phyloP scores from a whole-genome alignment of 1,140 invertebrate genomes.

The Mercenaria mercenaria region DNA sequence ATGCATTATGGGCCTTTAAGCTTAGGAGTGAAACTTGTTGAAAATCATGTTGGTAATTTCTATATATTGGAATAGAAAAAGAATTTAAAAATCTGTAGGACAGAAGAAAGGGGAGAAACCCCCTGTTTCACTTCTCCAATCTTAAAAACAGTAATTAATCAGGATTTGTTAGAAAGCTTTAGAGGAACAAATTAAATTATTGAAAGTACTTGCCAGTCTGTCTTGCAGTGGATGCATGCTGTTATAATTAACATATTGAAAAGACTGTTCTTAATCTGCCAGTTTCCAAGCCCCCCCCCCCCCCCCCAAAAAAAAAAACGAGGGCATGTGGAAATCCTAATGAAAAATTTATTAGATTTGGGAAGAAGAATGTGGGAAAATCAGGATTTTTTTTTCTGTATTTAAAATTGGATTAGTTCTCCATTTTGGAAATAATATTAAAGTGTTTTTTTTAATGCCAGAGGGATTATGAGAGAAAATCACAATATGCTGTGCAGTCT shows the following conservation, averaged over 20 bases:
- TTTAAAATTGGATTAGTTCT: not conserved
- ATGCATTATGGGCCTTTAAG: too few species aligned
- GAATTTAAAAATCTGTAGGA: too few species aligned
- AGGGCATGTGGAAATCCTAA: not conserved
- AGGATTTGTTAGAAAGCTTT: not conserved
- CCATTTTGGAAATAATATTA: too few species aligned
- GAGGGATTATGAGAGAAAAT: too few species aligned
- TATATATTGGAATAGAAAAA: too few species aligned
- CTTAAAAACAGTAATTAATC: constrained; percentile 1
- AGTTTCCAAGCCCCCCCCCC: not conserved
- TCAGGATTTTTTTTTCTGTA: not conserved
- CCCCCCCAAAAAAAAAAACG: not conserved
- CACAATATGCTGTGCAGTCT: too few species aligned
- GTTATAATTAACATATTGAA: not conserved
- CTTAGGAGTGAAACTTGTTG: too few species aligned
- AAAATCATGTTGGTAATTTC: too few species aligned
- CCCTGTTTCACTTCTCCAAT: too few species aligned
- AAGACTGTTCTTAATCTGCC: not conserved
- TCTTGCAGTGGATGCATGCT: not conserved
- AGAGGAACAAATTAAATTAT: not conserved
- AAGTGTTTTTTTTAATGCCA: too few species aligned
- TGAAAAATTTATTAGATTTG: constrained; percentile 2
- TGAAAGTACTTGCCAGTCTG: not conserved
- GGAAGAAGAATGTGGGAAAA: not conserved
- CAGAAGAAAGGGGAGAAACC: too few species aligned